Base-by-base conservation (phyloP, 30 jellyfish, hydroid and myxozoan species). In the Nemopilema nomurai region DNA sequence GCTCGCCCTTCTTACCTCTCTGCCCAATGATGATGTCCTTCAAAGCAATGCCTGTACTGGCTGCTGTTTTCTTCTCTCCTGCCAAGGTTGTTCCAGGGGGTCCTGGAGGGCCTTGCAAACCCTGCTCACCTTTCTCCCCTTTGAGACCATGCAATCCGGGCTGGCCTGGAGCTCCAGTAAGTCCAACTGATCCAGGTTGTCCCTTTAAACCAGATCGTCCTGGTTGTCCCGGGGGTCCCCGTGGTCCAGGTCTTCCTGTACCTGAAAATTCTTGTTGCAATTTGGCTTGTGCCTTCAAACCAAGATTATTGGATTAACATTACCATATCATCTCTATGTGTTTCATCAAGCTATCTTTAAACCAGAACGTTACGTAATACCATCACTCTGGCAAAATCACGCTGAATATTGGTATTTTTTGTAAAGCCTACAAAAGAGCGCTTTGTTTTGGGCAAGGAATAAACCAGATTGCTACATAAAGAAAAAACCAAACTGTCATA, bases 201-300 rank as follows among this genome's bases (percentile, higher is more conserved):
- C 98, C 98, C 25, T 31, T 72, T 27, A 77, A 79, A 49, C 98
- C 98, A 24, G 80, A 28, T 41, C 80, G 87, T 57, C 98, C 98
- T 3, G 83, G 51, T 4, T 82, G 79, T 22, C 98, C 97, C 32
- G 68, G 85, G 18, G 77, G 53, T 17, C 98, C 98, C 6, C 88
- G 94, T 19, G 88, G 91, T 18, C 98, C 97, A 24, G 92, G 87
- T 30, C 25, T 76, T 18, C 92, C 96, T 18, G 90, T 87, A 32
- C 85, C 87, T 75, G 92, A 93, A 63, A 80, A 63, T 18, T 76
- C 27, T 51, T 26, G 30, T 63, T 70, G 85, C 71, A 83, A 18
- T 63, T 49, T 75, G 29, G 74, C 64, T 29, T 71, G 91, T 53
- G 91, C 91, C 91, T 70, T 22, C n/a, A 32, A 49, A 71, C 24